Evolutionary conservation across 1,140 invertebrate genomes (phyloP).

Genomic region (Anastrepha obliqua): DNA sequence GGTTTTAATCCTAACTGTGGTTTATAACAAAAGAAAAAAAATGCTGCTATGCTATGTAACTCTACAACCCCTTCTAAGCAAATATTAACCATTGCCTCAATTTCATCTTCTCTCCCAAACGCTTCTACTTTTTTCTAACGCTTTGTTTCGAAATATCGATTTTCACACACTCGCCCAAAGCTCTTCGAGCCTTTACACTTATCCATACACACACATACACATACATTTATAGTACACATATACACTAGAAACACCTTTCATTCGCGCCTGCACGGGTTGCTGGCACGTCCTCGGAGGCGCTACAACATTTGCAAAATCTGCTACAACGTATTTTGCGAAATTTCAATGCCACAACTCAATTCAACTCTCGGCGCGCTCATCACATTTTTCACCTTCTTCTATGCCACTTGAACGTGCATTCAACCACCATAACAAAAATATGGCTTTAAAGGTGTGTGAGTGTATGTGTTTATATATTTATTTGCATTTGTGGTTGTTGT

Average conservation of each 20-base stretch:
- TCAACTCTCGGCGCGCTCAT: background rate
- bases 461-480: background rate
- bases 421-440: slow-evolving; percentile 16
- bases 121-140: background rate
- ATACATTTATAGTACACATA: background rate
- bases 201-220: background rate
- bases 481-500: slow-evolving; percentile 23
- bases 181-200: slow-evolving; percentile 36
- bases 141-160: slow-evolving; percentile 47
- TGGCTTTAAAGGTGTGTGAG: background rate
- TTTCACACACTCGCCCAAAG: slow-evolving; percentile 48
- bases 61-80: background rate
- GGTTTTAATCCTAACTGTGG: background rate
- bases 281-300: background rate
- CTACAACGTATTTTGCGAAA: slow-evolving; percentile 45
- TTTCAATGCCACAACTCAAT: slow-evolving; percentile 31
- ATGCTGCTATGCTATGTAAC: background rate
- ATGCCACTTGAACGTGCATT: slow-evolving; percentile 29
- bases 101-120: background rate
- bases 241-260: background rate
- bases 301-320: slow-evolving; percentile 16
- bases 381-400: slow-evolving; percentile 31
- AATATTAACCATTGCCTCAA: background rate
- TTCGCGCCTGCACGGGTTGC: background rate
- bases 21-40: background rate